Base-by-base conservation (phyloP, 1,140 invertebrate genomes). In the roundworm (Caenorhabditis elegans) region DNA sequence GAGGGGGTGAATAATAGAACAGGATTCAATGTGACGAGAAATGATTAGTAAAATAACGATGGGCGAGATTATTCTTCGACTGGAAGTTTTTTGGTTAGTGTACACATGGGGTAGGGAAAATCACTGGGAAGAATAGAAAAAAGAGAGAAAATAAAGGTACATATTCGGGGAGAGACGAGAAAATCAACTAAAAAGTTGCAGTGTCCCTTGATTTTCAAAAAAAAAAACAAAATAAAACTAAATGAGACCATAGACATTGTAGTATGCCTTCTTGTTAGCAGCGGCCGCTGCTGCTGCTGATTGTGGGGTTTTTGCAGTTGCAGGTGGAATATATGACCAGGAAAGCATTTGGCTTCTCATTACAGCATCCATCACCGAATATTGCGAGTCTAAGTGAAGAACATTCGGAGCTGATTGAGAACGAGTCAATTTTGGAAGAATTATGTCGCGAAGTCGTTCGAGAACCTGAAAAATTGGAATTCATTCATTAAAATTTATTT, bases 371-470 rank as follows among this genome's bases (percentile, higher is more conserved):
- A 70, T 70, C 19, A 70, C 60, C 36, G 60, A 70, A 43, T 70
- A 70, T 10, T 70, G 60, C 11, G 60, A 70, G n/a, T 70, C 60
- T 19, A 39, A 70, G 5, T 55, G 77, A 39, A 43, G 77, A 53
- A 78, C 47, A 78, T 51, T 49, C 19, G 77, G 77, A 22, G 47
- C 77, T 15, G 77, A 78, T 53, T 49, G 34, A 51, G 77, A 78
- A 17, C 77, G 77, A 55, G 77, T 78, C 34, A 78, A 31, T 28
- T 78, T 78, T 22, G 77, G 77, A n/a, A 78, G 77, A 53, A 53
- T 51, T 13, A 78, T 53, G 34, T 78, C 77, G 3, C 77, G 47
- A 36, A 78, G 49, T 39, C 46, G 47, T 43, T 78, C 77, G 13
- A 78, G 49, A 36, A 78, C 77, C 77, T 78, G 34, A 39, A 49